Evolutionary conservation across 2,888 invertebrate genomes (phyloP), one percentile per base, ranked within the genome.

Genomic region (Lymantria monacha): DNA sequence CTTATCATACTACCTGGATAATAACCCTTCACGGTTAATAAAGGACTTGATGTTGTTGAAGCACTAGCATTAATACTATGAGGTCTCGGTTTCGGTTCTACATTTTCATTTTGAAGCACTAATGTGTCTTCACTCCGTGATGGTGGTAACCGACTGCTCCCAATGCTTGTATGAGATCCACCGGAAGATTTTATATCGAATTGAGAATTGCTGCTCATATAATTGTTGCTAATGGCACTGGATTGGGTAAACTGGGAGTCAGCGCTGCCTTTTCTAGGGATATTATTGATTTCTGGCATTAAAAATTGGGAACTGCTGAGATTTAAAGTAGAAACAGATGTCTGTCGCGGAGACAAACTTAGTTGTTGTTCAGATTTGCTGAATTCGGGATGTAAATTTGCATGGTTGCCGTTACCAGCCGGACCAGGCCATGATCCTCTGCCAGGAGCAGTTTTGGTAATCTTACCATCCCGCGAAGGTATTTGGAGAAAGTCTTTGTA

Each of bases 351-450:
- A 3, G 85, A 83, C 12, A 89, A 76, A 63, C 93, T 92, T 7
- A 95, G 72, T 58, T 95, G 95, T 72, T 97, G 97, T 69, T 97
- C 97, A 30, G 96, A 96, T 77, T 96, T 96, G 61, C 96, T 96
- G 69, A 96, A 94, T 69, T 97, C 96, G 1, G 94, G 93, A 49
- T 93, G 93, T 45, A 93, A 74, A 65, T 90, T 92, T 3, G 89
- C 76, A 60, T 92, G 81, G 64, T 91, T 80, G 42, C 92, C 83
- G 44, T 92, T 91, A 0, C 92, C 93, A 42, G 94, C 95, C 0
- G 96, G 96, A 0, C 97, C 97, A 0, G 97, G 96, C 97, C 97
- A 97, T 3, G 96, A 96, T 0, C 97, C 97, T 44, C 97, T 91
- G 0, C 96, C 95, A 0, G 95, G 95, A 13, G 95, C 95, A 1